Evolutionary conservation across 2,113 vertebrate species (phyloP).

Genomic region (Ceyx cyanopectus): DNA sequence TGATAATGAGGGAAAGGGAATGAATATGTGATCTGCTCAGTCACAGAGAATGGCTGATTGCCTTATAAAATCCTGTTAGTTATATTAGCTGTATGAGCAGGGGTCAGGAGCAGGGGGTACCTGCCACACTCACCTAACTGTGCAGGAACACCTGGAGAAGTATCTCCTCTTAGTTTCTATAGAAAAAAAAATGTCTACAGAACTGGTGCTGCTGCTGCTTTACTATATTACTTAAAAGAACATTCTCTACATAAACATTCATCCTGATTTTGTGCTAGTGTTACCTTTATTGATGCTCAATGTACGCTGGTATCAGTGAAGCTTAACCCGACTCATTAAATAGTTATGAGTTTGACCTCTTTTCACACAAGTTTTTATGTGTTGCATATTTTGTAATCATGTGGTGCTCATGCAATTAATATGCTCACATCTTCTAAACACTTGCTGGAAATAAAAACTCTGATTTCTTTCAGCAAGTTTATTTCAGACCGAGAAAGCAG

Average conservation of each 20-base stretch:
- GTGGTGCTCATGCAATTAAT: neutral
- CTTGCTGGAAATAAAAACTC: slow-evolving; percentile 26
- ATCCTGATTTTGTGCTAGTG: neutral
- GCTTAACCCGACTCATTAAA: neutral
- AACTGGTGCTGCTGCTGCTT: neutral
- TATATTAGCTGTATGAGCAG: neutral
- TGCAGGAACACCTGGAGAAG: neutral
- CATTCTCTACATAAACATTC: neutral
- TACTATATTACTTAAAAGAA: neutral
- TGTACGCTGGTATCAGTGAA: neutral
- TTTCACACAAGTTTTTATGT: neutral
- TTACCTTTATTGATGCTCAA: neutral
- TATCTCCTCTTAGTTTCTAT: neutral
- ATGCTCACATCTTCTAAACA: neutral
- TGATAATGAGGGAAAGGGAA: neutral
- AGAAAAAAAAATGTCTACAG: neutral
- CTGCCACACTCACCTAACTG: accelerated
- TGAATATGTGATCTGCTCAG: neutral
- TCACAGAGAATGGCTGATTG: neutral
- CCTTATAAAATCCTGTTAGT: neutral
- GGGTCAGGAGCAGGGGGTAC: neutral
- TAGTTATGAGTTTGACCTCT: neutral
- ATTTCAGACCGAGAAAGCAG: slow-evolving; percentile 83
- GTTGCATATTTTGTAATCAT: neutral
- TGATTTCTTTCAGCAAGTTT: slow-evolving; percentile 80